Evolutionary conservation across 2,888 invertebrate species (phyloP).

Genomic region (Terebella lapidaria): DNA sequence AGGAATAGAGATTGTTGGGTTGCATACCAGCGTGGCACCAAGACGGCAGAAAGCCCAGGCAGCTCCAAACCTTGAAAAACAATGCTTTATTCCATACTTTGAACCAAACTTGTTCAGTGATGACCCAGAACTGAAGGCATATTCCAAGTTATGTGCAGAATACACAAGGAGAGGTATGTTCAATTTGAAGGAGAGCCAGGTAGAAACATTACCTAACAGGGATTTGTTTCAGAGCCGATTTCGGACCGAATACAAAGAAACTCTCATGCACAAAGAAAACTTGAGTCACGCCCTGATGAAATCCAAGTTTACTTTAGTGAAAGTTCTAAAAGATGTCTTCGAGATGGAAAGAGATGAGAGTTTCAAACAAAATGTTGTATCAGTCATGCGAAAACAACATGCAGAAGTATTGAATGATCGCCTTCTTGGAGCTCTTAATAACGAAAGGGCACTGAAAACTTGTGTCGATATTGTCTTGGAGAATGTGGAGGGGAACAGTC

Average conservation of each 20-base stretch:
- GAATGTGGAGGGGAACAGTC: neutral
- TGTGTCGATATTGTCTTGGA: neutral
- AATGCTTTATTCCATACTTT: neutral
- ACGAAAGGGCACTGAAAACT: neutral
- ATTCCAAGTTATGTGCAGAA: neutral
- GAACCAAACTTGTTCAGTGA: neutral
- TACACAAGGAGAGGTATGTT: neutral
- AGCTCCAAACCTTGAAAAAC: neutral
- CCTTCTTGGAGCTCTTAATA: too few relatives aligned
- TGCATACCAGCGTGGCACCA: neutral
- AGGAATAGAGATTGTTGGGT: neutral
- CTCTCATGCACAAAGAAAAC: neutral
- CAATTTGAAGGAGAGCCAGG: neutral
- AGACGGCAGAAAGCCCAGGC: neutral
- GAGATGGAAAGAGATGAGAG: too few relatives aligned
- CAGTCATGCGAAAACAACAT: too few relatives aligned
- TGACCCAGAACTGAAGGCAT: neutral
- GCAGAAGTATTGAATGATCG: too few relatives aligned
- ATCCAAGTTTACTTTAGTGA: neutral
- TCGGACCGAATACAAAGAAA: neutral
- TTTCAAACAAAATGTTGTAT: too few relatives aligned
- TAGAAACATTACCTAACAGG: neutral
- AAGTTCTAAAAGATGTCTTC: too few relatives aligned
- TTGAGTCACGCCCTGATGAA: neutral
- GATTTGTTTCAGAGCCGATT: slow-evolving; percentile 1